Conservation (phyloP, 2,797 vertebrate genomes). For the Gymnodraco acuticeps region DNA sequence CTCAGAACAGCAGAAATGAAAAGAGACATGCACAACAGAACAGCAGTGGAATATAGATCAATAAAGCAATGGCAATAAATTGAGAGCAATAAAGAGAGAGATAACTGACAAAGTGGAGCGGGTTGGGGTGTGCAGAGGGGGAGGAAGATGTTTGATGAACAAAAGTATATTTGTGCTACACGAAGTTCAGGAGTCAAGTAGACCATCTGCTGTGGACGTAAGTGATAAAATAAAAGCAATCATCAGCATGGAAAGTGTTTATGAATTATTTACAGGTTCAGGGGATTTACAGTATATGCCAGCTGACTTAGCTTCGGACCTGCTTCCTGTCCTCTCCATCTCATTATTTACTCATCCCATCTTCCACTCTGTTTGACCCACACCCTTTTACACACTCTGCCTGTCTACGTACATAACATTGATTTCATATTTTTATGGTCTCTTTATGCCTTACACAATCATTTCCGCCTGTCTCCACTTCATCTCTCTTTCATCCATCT, state of each 20-base stretch:
- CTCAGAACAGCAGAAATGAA: slow-evolving; percentile 10
- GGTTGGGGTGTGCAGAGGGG: not conserved
- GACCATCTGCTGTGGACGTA: slow-evolving; percentile 26
- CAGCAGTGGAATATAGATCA: slow-evolving; percentile 8
- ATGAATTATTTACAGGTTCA: slow-evolving; percentile 77
- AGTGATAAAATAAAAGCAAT: slow-evolving; percentile 63
- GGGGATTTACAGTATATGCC: slow-evolving; percentile 74
- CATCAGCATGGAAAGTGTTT: slow-evolving; percentile 66
- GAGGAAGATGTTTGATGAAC: slow-evolving; percentile 12
- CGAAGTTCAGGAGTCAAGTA: slow-evolving; percentile 55
- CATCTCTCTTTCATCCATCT: slow-evolving; percentile 35
- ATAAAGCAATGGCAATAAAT: slow-evolving; percentile 27
- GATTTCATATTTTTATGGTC: slow-evolving; percentile 58
- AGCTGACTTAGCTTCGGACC: slow-evolving; percentile 76
- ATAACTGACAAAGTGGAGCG: slow-evolving; percentile 6
- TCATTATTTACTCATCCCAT: slow-evolving; percentile 68
- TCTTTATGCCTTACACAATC: slow-evolving; percentile 49
- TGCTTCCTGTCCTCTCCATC: slow-evolving; percentile 68
- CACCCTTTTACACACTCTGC: slow-evolving; percentile 32
- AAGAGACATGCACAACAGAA: slow-evolving; percentile 3
- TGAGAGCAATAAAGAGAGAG: slow-evolving; percentile 27
- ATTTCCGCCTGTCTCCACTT: slow-evolving; percentile 33
- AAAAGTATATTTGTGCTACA: slow-evolving; percentile 38
- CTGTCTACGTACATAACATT: slow-evolving; percentile 25
- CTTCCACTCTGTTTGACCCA: slow-evolving; percentile 58